Evolutionary conservation across 2,888 invertebrate species (phyloP).

Genomic region (Ferdinandea cuprea): DNA sequence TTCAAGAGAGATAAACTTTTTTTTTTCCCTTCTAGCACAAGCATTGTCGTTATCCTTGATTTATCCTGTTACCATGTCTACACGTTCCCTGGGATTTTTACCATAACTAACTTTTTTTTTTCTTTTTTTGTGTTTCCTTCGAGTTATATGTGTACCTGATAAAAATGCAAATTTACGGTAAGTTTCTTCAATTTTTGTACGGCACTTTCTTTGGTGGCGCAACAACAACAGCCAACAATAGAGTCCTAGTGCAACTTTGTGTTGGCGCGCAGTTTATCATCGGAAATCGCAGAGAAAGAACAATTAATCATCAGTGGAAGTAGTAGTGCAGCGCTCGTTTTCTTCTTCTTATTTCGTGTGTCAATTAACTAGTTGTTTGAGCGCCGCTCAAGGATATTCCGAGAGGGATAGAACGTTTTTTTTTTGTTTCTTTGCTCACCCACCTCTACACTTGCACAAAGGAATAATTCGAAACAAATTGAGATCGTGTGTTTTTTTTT

Average conservation of each 20-base stretch:
- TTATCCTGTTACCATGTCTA: slow-evolving; percentile 74
- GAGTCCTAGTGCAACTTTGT: slow-evolving; percentile 57
- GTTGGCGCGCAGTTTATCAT: slow-evolving; percentile 74
- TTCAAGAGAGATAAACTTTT: slow-evolving; percentile 67
- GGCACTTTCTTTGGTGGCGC: slow-evolving; percentile 40
- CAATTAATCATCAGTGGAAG: slow-evolving; percentile 64
- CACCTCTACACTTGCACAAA: slow-evolving; percentile 48
- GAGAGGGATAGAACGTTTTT: slow-evolving; percentile 34
- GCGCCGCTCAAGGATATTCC: slow-evolving; percentile 40
- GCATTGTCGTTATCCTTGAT: slow-evolving; percentile 70
- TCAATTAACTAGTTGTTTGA: slow-evolving; percentile 68
- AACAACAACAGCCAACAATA: slow-evolving; percentile 49
- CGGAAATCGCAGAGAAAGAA: slow-evolving; percentile 51
- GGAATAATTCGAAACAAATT: slow-evolving; percentile 70
- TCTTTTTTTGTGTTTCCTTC: too few relatives aligned
- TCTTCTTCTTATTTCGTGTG: slow-evolving; percentile 65
- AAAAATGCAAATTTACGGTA: slow-evolving; percentile 74
- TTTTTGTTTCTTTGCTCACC: neutral
- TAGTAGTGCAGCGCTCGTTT: slow-evolving; percentile 32
- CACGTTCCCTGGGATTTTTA: slow-evolving; percentile 45
- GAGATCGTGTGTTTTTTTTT: slow-evolving; percentile 56
- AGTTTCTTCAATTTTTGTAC: slow-evolving; percentile 67
- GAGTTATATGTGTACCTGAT: slow-evolving; percentile 67
- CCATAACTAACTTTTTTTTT: slow-evolving; percentile 26
- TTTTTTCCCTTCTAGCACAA: slow-evolving; percentile 13